Base-by-base conservation (phyloP, 2,113 vertebrate species). In the Condylura cristata region DNA sequence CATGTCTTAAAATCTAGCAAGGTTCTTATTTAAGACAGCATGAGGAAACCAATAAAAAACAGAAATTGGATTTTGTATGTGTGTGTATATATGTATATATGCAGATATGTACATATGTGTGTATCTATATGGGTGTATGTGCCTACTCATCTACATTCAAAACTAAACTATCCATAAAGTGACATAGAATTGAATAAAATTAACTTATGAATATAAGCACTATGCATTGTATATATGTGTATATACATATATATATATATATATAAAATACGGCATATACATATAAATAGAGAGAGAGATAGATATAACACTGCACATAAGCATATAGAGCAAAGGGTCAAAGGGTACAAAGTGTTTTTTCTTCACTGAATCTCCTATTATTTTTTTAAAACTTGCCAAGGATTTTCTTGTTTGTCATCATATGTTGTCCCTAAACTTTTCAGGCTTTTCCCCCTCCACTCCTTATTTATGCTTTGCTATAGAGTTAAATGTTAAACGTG, bases 401-500 rank as follows among this genome's bases (percentile, higher is more conserved):
- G 6, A 28, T 70, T 85, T 95, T 89, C 11, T n/a, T 91, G n/a
- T 28, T 91, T 34, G 34, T 82, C 16, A 65, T 51, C 56, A 66
- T 3, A 46, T 39, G 24, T 56, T 80, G 6, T 75, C 60, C 94
- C 61, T 58, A 92, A 74, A 84, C 8, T 46, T 84, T 89, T 81
- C 26, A 70, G 24, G 32, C 58, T 26, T 56, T 72, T 63, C 53
- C 71, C 24, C 34, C 41, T 76, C 24, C 5, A 46, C n/a, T 82
- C 11, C 32, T 92, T 91, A 41, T 74, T 95, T 81, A 89, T 63
- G 75, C 71, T 89, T 39, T 44, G 18, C 22, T 56, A 13, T 65
- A 66, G 32, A 88, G 28, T 82, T 70, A 91, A 93, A 86, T 86
- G 39, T 34, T 91, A 95, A 91, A 61, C 72, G 82, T 46, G 26